phyloP scores from a whole-genome alignment of 1,140 invertebrate genomes.

The Rhizoglyphus robini region DNA sequence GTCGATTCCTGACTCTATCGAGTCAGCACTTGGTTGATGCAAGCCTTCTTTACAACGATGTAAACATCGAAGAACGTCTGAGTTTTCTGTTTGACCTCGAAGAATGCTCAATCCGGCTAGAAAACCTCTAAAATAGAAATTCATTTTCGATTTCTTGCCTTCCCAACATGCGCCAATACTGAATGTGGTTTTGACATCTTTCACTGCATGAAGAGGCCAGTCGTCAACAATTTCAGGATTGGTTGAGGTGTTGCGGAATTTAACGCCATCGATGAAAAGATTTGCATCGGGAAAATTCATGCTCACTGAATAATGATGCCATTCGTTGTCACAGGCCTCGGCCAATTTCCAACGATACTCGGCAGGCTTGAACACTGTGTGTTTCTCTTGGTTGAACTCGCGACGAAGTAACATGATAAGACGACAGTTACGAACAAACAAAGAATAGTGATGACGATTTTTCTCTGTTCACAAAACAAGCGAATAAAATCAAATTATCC shows the following conservation, averaged over 20 bases:
- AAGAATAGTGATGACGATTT: constrained; percentile 90
- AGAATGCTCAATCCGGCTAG: constrained; percentile 66
- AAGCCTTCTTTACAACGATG: constrained; percentile 72
- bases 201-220: constrained; percentile 94
- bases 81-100: constrained; percentile 60
- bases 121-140: constrained; percentile 72
- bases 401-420: constrained; percentile 78
- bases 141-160: constrained; percentile 74
- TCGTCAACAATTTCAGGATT: constrained; percentile 97
- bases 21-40: constrained; percentile 57
- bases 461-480: constrained; percentile 23
- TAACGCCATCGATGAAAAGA: constrained; percentile 74
- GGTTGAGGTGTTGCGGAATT: constrained; percentile 59
- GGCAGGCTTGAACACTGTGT: constrained; percentile 89
- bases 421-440: constrained; percentile 91
- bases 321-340: constrained; percentile 83
- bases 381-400: constrained; percentile 75
- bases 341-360: constrained; percentile 66
- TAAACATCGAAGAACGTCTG: constrained; percentile 63
- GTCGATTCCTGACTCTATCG: constrained; percentile 49
- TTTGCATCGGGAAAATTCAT: constrained; percentile 68
- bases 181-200: constrained; percentile 80
- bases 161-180: constrained; percentile 96
- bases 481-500: not conserved
- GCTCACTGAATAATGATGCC: constrained; percentile 94